Evolutionary conservation across 2,797 vertebrate species (phyloP).

Genomic region (Oreortyx pictus): DNA sequence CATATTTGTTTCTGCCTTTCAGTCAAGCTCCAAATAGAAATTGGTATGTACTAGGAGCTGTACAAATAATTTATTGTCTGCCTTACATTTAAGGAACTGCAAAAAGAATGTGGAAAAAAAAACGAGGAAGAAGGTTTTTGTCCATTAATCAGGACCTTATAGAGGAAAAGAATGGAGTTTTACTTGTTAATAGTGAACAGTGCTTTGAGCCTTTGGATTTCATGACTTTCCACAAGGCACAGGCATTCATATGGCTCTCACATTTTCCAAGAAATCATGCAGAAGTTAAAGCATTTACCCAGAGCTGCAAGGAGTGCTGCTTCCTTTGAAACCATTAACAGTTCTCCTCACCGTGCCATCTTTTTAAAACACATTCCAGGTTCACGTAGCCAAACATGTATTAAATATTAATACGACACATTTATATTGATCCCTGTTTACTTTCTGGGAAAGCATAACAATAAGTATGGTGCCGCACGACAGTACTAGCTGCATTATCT

Average conservation of each 20-base stretch:
- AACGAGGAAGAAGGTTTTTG: constrained; percentile 10
- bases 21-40: constrained; percentile 66
- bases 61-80: constrained; percentile 51
- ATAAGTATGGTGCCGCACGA: constrained; percentile 21
- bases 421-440: constrained; percentile 43
- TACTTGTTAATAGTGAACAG: constrained; percentile 54
- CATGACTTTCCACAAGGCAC: constrained; percentile 43
- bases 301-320: constrained; percentile 22
- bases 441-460: constrained; percentile 14
- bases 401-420: constrained; percentile 57
- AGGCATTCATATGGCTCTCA: constrained; percentile 60
- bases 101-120: constrained; percentile 38
- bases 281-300: constrained; percentile 46
- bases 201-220: constrained; percentile 25
- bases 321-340: constrained; percentile 36
- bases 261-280: constrained; percentile 42
- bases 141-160: constrained; percentile 49
- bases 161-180: constrained; percentile 46
- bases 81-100: constrained; percentile 52
- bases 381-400: background rate
- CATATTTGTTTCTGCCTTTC: constrained; percentile 71
- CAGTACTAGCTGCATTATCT: background rate
- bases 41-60: constrained; percentile 50
- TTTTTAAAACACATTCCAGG: background rate
- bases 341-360: background rate